Evolutionary conservation across 2,888 invertebrate species (phyloP).

Genomic region (Neoscelio sp.): DNA sequence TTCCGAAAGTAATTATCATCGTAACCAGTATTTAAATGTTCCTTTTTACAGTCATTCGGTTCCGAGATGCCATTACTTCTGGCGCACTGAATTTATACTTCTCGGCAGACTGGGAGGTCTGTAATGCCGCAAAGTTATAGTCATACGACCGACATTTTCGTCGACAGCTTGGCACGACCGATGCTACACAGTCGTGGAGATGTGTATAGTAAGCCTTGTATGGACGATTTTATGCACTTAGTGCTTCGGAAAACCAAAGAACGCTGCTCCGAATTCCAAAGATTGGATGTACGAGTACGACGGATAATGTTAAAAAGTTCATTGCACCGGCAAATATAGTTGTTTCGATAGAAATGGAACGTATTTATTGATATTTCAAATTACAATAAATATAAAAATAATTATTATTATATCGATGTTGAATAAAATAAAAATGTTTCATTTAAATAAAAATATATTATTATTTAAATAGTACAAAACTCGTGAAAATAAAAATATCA

Average conservation of each 20-base stretch:
- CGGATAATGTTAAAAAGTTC: slow-evolving; percentile 22
- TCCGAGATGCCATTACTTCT: neutral
- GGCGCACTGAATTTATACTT: slow-evolving; percentile 16
- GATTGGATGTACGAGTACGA: slow-evolving; percentile 15
- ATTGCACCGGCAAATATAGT: slow-evolving; percentile 8
- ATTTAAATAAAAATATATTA: too few relatives aligned
- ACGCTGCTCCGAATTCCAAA: slow-evolving; percentile 41
- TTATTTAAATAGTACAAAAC: too few relatives aligned
- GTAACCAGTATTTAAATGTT: slow-evolving; percentile 20
- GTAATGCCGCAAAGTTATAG: slow-evolving; percentile 30
- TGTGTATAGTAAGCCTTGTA: slow-evolving; percentile 13
- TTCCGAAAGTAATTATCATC: slow-evolving; percentile 6
- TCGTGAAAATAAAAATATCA: too few relatives aligned
- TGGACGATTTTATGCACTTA: slow-evolving; percentile 45
- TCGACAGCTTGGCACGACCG: slow-evolving; percentile 51
- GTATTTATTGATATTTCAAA: too few relatives aligned
- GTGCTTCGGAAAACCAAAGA: slow-evolving; percentile 40
- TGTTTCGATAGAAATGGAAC: too few relatives aligned
- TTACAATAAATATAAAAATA: too few relatives aligned
- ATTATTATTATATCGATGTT: too few relatives aligned
- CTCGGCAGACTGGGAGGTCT: slow-evolving; percentile 11
- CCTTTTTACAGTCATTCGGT: neutral
- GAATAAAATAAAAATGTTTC: too few relatives aligned
- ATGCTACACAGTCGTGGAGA: neutral
- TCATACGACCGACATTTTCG: slow-evolving; percentile 26